Evolutionary conservation across 2,113 vertebrate genomes (phyloP), one percentile per base, ranked within the genome.

Genomic region (Lipotes vexillifer): DNA sequence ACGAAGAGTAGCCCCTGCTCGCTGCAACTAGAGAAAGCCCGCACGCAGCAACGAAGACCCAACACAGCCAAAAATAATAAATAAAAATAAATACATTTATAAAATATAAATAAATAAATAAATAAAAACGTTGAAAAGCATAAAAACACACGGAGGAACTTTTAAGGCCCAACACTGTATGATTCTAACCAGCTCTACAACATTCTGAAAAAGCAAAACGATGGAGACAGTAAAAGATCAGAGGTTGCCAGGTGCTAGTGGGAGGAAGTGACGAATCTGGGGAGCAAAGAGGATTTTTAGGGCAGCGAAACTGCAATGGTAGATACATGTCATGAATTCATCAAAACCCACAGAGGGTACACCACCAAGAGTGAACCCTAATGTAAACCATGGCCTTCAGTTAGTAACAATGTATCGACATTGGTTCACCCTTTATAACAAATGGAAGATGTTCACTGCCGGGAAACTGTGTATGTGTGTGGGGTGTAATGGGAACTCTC

Each of bases 201-300:
- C 38, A 14, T 13, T 21, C 1, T 55, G 38, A 31, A 75, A 71
- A 69, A 49, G 25, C 23, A 66, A 61, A 61, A 59, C 36, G 3
- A n/a, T 8, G 78, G 38, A 36, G 49, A 38, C 6, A 23, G 15
- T 23, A 21, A 12, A 68, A 86, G 46, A 52, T 4, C 38, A 10
- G 46, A 31, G 6, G 61, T 23, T 29, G 20, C 44, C 8, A 6
- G 65, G 57, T 46, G 15, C 68, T 13, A 18, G n/a, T 55, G 3
- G 8, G 55, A 61, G 5, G 25, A 10, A n/a, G 84, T 31, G 25
- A 3, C 0, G 14, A 75, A 8, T 4, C 4, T 17, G 6, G 10
- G 13, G 75, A 33, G 21, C 23, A 13, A 29, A 77, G 63, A 63
- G 3, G 18, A 9, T 8, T 38, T 18, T 12, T 38, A 63, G 31